Conservation (phyloP, 2,888 invertebrate genomes). For the Orchesella flavescens region DNA sequence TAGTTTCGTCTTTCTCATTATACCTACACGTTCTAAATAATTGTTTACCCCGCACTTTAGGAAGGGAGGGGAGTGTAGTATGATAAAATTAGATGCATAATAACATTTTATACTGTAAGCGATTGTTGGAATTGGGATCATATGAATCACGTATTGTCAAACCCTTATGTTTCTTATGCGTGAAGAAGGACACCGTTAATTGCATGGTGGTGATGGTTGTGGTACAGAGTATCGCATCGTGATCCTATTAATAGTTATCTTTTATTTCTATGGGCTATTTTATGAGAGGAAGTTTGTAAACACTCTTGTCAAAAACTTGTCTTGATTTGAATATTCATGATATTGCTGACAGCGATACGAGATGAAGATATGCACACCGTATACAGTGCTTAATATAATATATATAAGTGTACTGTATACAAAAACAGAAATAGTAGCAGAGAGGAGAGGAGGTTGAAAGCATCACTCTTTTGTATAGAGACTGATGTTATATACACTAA, state of each 20-base stretch:
- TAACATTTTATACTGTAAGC: too few relatives aligned
- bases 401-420: background rate
- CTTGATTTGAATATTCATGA: constrained; percentile 21
- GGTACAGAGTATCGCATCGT: constrained; percentile 12
- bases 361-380: background rate
- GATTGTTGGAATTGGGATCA: too few relatives aligned
- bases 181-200: too few relatives aligned
- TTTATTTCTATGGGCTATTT: constrained; percentile 17
- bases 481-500: background rate
- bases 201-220: background rate
- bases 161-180: too few relatives aligned
- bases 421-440: background rate
- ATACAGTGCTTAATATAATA: background rate
- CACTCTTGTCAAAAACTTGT: constrained; percentile 13
- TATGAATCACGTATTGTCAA: too few relatives aligned
- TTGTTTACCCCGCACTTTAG: too few relatives aligned
- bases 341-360: background rate
- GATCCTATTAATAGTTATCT: constrained; percentile 26
- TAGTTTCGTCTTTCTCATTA: background rate
- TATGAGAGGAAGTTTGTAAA: constrained; percentile 20
- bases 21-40: background rate
- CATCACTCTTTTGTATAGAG: too few relatives aligned
- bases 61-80: too few relatives aligned
- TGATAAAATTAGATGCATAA: too few relatives aligned
- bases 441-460: background rate